Percentiles rank a stretch among this genome's conserved stretches.
Evolutionary conservation across 2,113 vertebrate genomes (phyloP).

Genomic region (Glaucomys volans): DNA sequence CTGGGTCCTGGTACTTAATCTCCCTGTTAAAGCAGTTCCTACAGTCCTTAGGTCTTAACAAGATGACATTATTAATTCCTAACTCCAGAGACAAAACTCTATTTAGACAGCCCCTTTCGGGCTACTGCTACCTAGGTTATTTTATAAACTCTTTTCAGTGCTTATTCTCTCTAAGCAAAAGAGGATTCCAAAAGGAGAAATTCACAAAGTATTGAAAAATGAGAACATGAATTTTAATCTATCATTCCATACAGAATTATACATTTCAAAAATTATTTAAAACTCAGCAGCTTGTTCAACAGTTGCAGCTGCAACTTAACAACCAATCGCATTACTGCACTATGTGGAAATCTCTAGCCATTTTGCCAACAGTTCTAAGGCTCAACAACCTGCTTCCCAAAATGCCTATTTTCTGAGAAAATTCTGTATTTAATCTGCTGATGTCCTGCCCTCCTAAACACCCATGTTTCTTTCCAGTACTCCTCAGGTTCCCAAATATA

Average conservation of each 20-base stretch:
- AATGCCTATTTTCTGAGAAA: slow-evolving; percentile 63
- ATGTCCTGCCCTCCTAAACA: slow-evolving; percentile 60
- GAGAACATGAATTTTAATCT: slow-evolving; percentile 61
- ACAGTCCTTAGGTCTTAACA: neutral
- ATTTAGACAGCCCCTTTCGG: neutral
- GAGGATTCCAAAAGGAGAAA: slow-evolving; percentile 44
- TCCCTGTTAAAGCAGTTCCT: neutral
- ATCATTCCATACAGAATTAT: slow-evolving; percentile 24
- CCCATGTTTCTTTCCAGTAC: slow-evolving; percentile 43
- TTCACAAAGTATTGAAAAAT: slow-evolving; percentile 38
- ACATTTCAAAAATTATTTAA: slow-evolving; percentile 66
- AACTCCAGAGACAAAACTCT: neutral
- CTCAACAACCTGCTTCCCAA: slow-evolving; percentile 58
- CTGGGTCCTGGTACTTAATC: neutral
- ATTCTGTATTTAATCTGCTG: slow-evolving; percentile 64
- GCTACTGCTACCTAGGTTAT: neutral
- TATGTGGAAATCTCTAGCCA: slow-evolving; percentile 33
- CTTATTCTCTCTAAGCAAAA: neutral
- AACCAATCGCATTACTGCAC: slow-evolving; percentile 38
- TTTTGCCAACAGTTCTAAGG: slow-evolving; percentile 53
- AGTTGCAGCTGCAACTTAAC: slow-evolving; percentile 64
- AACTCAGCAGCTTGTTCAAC: slow-evolving; percentile 28
- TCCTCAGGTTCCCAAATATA: neutral
- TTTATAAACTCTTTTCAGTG: neutral
- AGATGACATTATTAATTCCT: neutral